phyloP scores from a whole-genome alignment of 2,888 invertebrate genomes.

The Ceratothoa steindachneri region DNA sequence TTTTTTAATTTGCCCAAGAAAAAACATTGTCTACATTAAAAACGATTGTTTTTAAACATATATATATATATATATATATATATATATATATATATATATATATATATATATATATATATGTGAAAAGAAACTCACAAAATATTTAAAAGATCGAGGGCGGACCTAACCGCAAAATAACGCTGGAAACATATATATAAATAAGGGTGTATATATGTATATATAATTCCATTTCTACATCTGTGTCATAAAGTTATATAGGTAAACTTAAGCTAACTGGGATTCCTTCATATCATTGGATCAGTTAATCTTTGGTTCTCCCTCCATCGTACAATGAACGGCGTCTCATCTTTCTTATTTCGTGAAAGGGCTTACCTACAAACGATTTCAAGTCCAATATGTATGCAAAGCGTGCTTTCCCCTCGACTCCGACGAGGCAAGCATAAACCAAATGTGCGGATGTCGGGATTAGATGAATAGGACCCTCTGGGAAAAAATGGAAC shows the following conservation, averaged over 20 bases:
- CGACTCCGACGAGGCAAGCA: not conserved
- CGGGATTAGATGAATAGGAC: not conserved
- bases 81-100: too few species aligned
- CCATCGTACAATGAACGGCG: not conserved
- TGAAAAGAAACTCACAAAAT: too few species aligned
- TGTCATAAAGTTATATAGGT: too few species aligned
- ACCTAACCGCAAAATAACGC: too few species aligned
- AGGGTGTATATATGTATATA: not conserved
- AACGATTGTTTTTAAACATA: too few species aligned
- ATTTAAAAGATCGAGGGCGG: too few species aligned
- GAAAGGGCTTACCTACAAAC: slow-evolving; percentile 8
- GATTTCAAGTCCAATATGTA: slow-evolving; percentile 12
- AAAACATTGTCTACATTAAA: too few species aligned
- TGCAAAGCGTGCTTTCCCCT: slow-evolving; percentile 7
- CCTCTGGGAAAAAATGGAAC: not conserved
- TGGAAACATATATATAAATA: too few species aligned
- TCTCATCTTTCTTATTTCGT: not conserved
- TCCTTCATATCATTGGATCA: not conserved
- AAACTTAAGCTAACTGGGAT: not conserved
- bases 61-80: too few species aligned
- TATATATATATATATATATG: too few species aligned
- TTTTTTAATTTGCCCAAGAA: too few species aligned
- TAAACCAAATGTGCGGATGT: slow-evolving; percentile 13
- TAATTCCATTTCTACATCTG: too few species aligned
- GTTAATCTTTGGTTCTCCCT: not conserved